A percentile compares a stretch with the other conserved stretches of the same genome.
Conservation (phyloP, 2,888 invertebrate species). For the Trypoxylon attenuatum region DNA sequence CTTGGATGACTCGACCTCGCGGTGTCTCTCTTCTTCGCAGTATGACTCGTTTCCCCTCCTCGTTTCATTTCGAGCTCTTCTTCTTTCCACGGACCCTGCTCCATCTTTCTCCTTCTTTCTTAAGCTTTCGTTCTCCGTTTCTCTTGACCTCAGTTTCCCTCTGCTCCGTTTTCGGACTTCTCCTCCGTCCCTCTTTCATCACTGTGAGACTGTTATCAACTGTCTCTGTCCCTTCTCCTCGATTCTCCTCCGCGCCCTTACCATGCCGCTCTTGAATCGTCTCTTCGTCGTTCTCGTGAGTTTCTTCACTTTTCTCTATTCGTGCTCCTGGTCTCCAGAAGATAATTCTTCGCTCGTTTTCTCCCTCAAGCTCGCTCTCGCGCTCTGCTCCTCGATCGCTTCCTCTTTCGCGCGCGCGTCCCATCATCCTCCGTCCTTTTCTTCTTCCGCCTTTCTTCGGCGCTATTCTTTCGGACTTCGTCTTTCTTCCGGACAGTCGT, state of each 20-base stretch:
- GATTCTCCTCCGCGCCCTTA: slow-evolving; percentile 11
- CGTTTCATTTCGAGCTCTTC: not conserved
- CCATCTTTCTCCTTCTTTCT: slow-evolving; percentile 3
- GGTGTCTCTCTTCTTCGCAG: too few species aligned
- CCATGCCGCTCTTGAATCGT: not conserved
- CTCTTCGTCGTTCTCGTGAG: slow-evolving; percentile 1
- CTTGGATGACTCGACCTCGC: too few species aligned
- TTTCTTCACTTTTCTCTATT: slow-evolving; percentile 11
- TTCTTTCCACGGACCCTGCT: not conserved
- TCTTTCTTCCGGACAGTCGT: slow-evolving; percentile 12
- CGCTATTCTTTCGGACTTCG: slow-evolving; percentile 16
- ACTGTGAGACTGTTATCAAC: not conserved
- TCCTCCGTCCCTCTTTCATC: slow-evolving; percentile 4
- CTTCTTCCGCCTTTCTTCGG: slow-evolving; percentile 30
- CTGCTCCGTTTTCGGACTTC: not conserved
- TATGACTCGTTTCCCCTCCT: too few species aligned
- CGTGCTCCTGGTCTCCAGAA: slow-evolving; percentile 23
- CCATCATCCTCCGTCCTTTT: not conserved
- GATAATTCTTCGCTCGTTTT: too few species aligned
- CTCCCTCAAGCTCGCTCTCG: not conserved
- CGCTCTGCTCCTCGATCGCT: not conserved
- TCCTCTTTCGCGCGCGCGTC: not conserved
- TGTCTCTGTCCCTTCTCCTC: slow-evolving; percentile 5
- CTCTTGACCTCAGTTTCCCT: slow-evolving; percentile 2
- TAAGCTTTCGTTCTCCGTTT: slow-evolving; percentile 3